Evolutionary conservation across 2,113 vertebrate species (phyloP), one percentile per base, ranked within the genome.

Genomic region (Crotalus helleri): DNA sequence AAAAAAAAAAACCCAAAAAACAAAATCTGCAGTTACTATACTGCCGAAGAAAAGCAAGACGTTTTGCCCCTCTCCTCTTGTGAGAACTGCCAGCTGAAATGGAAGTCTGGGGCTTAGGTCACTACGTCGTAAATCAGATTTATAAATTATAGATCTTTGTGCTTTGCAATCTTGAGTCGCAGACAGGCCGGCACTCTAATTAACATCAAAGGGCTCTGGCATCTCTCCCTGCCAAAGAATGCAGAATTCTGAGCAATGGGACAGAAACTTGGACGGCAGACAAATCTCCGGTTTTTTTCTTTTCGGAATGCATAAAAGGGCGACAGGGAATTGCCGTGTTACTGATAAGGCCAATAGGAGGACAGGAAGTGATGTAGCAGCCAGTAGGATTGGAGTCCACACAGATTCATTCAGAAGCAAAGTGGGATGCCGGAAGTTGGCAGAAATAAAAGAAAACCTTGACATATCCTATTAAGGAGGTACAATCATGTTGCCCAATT

Each of bases 1-100:
- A 29, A 74, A 51, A 29, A 64, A 64, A 74, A 8, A 39, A 39
- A 39, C 2, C 39, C 8, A 9, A 51, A 51, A 51, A 10, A 1
- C 8, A 51, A 51, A 51, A 51, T 1, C 49, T 19, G n/a, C 15
- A 81, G 33, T 54, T 51, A 74, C 89, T 85, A 0, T 89, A 69
- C 61, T 13, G 61, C n/a, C 54, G 81, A 89, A 3, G 0, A 49
- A 89, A 59, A 2, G 53, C 0, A 95, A 93, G 33, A 92, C 44
- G 85, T 94, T 91, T 91, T 89, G 89, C 5, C 5, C 94, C 95
- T 96, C 95, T 95, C 92, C 92, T 92, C 55, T 89, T 17, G 39
- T 11, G 74, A 85, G 17, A 59, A 29, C 33, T 86, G 23, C 51
- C 46, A 44, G 39, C 49, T 33, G 33, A 86, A 85, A 87, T 87